A percentile compares a stretch with the other conserved stretches of the same genome.
phyloP scores from a whole-genome alignment of 1,140 invertebrate genomes.

The Drosophila varians region DNA sequence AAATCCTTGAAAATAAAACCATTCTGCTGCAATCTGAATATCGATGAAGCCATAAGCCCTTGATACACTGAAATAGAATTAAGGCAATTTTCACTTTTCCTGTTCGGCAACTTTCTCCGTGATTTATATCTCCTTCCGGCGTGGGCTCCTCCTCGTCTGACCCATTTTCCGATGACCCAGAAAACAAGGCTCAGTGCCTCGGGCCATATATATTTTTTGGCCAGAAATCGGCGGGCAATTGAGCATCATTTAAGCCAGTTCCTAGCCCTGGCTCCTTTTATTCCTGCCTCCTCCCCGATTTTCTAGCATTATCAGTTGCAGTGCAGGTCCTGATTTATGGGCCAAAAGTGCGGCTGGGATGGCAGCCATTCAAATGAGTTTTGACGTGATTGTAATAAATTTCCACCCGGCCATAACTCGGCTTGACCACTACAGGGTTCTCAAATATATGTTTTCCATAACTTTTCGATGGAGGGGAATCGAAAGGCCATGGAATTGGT shows the following conservation, averaged over 20 bases:
- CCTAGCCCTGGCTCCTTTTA: conserved; percentile 3
- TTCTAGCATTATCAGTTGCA: conserved; percentile 66
- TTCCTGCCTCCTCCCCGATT: not conserved
- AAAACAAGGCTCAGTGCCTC: conserved; percentile 18
- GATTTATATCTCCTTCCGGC: conserved; percentile 53
- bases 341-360: conserved; percentile 33
- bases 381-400: conserved; percentile 82
- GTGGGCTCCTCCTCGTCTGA: conserved; percentile 26
- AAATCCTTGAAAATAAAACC: too few relatives aligned
- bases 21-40: not conserved
- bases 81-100: conserved; percentile 49
- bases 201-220: conserved; percentile 13
- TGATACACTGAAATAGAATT: conserved; percentile 11
- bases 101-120: conserved; percentile 55
- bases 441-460: conserved; percentile 62
- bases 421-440: conserved; percentile 7
- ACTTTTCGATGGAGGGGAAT: conserved; percentile 32
- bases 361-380: conserved; percentile 71
- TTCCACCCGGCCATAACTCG: conserved; percentile 63
- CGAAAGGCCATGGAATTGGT: conserved; percentile 47
- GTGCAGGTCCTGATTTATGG: conserved; percentile 76
- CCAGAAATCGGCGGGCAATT: conserved; percentile 1
- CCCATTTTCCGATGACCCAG: conserved; percentile 66
- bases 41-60: conserved; percentile 24
- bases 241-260: not conserved